A percentile compares a stretch with the other conserved stretches of the same genome.
Evolutionary conservation across 2,888 invertebrate genomes (phyloP).

Genomic region (Glyphotaelius pellucidus): DNA sequence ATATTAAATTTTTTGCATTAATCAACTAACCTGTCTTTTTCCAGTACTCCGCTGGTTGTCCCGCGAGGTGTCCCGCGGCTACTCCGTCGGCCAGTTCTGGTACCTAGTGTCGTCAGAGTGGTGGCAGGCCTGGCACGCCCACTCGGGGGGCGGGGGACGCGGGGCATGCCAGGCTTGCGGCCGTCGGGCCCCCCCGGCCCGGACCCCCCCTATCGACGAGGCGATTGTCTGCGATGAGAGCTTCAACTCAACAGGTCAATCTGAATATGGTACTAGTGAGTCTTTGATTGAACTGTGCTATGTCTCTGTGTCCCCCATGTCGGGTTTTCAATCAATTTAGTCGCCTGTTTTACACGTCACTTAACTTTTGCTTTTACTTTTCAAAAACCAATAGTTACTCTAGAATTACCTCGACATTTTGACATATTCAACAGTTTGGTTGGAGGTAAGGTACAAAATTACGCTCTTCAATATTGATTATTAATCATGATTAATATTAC

Average conservation of each 20-base stretch:
- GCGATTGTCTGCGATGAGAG: slow-evolving; percentile 84
- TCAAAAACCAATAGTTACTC: too few relatives aligned
- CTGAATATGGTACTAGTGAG: background rate
- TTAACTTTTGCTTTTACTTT: too few relatives aligned
- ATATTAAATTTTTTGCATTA: background rate
- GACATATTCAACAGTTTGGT: too few relatives aligned
- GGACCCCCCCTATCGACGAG: slow-evolving; percentile 76
- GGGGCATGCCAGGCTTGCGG: slow-evolving; percentile 59
- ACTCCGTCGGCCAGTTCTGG: slow-evolving; percentile 91
- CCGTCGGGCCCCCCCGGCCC: slow-evolving; percentile 68
- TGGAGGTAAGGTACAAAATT: too few relatives aligned
- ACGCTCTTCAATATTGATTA: too few relatives aligned
- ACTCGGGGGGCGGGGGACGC: slow-evolving; percentile 73
- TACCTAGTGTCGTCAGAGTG: slow-evolving; percentile 91
- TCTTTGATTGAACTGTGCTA: background rate
- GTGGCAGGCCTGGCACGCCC: slow-evolving; percentile 90
- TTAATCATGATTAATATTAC: too few relatives aligned
- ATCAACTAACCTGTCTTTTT: slow-evolving; percentile 62
- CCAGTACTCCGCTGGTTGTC: slow-evolving; percentile 88
- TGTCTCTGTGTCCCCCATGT: background rate
- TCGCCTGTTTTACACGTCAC: too few relatives aligned
- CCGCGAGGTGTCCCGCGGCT: slow-evolving; percentile 86
- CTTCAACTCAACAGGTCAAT: slow-evolving; percentile 78
- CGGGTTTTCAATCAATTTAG: too few relatives aligned
- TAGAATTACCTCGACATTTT: too few relatives aligned